Conservation (phyloP, 1,140 invertebrate species). For the Radopholus similis region DNA sequence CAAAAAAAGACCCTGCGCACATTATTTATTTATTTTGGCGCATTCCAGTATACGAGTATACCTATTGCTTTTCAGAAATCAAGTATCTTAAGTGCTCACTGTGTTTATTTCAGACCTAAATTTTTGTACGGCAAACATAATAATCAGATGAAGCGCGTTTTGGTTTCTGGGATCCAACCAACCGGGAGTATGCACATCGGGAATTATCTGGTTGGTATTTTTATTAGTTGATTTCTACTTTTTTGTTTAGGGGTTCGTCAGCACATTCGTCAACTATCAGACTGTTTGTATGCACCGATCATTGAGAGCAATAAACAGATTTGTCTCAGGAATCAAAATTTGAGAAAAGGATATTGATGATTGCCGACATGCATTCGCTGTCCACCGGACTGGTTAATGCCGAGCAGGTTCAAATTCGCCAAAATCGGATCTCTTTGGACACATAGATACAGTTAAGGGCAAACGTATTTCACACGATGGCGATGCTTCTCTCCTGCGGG, state of each 20-base stretch:
- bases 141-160: constrained; percentile 14
- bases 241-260: constrained; percentile 71
- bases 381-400: constrained; percentile 72
- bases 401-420: constrained; percentile 71
- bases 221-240: not conserved
- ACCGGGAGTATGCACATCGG: constrained; percentile 88
- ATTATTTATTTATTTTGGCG: no score
- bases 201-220: constrained; percentile 74
- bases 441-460: constrained; percentile 59
- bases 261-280: constrained; percentile 80
- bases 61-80: no score
- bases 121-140: no score
- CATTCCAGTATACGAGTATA: no score
- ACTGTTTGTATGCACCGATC: constrained; percentile 64
- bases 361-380: constrained; percentile 91
- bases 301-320: constrained; percentile 7
- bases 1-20: not conserved
- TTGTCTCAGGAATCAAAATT: constrained; percentile 25
- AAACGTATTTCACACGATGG: constrained; percentile 75
- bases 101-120: no score
- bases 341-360: constrained; percentile 73
- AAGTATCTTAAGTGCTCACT: no score
- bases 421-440: constrained; percentile 55
- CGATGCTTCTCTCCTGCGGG: constrained; percentile 83
- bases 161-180: constrained; percentile 92